Percentiles rank a stretch among this genome's conserved stretches.
These are phyloP conservation scores for Rutpela maculata DNA, from an alignment of 2,888 invertebrate species.

Conservation along the genomic window DNA sequence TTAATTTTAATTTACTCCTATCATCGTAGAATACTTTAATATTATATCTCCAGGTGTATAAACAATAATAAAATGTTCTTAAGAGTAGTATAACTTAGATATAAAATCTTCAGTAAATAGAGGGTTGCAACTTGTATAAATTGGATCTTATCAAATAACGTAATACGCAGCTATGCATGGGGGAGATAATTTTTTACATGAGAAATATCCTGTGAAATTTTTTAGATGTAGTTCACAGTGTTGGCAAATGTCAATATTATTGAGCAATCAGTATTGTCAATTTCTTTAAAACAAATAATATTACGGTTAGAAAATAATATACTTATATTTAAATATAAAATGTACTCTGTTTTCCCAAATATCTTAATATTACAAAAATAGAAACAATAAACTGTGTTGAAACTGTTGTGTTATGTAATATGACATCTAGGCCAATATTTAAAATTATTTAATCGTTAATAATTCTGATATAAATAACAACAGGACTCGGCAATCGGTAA, in stretches of 20 bases:
- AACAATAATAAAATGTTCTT: constrained; percentile 18
- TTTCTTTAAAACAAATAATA: background rate
- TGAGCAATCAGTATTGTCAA: background rate
- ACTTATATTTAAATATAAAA: background rate
- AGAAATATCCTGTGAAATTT: constrained; percentile 1
- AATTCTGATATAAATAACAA: no score
- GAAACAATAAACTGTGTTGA: no score
- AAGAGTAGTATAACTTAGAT: constrained; percentile 8
- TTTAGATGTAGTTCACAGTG: constrained; percentile 1
- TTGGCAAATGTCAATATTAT: constrained; percentile 7
- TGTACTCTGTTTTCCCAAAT: no score
- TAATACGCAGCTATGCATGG: background rate
- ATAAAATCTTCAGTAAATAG: constrained; percentile 22
- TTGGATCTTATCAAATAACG: constrained; percentile 21
- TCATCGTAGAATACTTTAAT: background rate
- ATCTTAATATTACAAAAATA: no score
- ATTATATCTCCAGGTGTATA: constrained; percentile 28
- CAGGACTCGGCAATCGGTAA: no score
- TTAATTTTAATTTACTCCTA: background rate
- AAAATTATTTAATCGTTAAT: no score
- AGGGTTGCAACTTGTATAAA: constrained; percentile 24
- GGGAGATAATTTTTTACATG: constrained; percentile 28
- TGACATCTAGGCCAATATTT: no score
- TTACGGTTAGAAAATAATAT: background rate
- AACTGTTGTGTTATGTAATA: no score